Conservation (phyloP, 2,888 invertebrate species). For the Zootermopsis nevadensis region DNA sequence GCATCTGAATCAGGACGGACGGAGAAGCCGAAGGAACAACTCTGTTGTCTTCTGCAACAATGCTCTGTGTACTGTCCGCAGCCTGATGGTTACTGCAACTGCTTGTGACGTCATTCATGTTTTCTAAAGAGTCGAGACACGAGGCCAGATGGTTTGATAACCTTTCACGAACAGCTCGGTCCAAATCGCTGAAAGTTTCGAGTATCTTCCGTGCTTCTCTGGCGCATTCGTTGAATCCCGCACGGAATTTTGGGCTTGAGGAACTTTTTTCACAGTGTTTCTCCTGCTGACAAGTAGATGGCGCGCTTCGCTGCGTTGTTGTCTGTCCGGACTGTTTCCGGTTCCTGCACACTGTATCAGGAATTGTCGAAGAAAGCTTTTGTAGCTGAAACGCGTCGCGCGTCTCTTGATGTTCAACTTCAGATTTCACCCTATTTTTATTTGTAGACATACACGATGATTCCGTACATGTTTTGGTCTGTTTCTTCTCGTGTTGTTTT, state of each 20-base stretch:
- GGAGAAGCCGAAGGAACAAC: neutral
- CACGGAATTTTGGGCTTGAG: conserved; percentile 56
- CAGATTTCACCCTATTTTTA: neutral
- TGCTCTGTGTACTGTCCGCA: conserved; percentile 30
- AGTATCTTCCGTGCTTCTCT: conserved; percentile 46
- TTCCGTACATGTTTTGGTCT: conserved; percentile 18
- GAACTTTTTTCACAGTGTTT: neutral
- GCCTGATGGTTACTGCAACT: neutral
- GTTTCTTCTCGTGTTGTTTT: neutral
- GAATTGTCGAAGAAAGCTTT: neutral
- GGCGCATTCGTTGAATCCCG: conserved; percentile 59
- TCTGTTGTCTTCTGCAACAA: neutral
- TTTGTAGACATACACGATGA: neutral
- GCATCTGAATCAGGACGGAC: neutral
- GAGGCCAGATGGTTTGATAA: conserved; percentile 34
- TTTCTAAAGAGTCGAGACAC: conserved; percentile 5
- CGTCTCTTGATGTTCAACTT: neutral
- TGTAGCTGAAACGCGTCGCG: neutral
- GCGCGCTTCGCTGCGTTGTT: conserved; percentile 54
- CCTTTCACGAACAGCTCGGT: conserved; percentile 31
- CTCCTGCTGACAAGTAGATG: neutral
- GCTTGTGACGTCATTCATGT: neutral
- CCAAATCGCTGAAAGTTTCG: conserved; percentile 4
- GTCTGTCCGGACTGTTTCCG: conserved; percentile 45
- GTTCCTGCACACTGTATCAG: neutral